A percentile compares a stretch with the other conserved stretches of the same genome.
Conservation (phyloP, 2,113 vertebrate genomes). For the Mirza zaza region DNA sequence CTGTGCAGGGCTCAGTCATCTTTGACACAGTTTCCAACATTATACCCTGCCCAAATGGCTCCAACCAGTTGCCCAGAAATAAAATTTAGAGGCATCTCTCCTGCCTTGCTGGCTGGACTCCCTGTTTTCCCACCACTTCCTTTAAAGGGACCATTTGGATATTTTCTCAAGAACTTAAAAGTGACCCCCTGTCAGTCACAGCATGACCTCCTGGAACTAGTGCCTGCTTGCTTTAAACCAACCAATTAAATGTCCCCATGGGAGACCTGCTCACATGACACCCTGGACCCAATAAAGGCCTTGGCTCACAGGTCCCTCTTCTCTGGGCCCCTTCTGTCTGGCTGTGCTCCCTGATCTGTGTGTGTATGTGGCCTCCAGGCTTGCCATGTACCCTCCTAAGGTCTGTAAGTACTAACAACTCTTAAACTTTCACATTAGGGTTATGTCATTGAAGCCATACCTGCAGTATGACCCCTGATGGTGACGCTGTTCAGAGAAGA, state of each 20-base stretch:
- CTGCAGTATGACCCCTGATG: too few species aligned
- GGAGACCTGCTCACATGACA: neutral
- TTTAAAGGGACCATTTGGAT: neutral
- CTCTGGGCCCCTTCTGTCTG: too few species aligned
- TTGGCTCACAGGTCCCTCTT: too few species aligned
- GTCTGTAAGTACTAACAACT: too few species aligned
- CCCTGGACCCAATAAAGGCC: neutral
- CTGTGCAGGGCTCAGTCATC: neutral
- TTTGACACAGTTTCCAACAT: neutral
- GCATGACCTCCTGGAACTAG: neutral
- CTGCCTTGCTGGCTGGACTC: neutral
- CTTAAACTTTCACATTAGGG: too few species aligned
- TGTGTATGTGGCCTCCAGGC: too few species aligned
- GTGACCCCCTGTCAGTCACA: neutral
- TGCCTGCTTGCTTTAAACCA: neutral
- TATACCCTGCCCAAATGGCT: neutral
- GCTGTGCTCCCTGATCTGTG: too few species aligned
- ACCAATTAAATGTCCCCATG: neutral
- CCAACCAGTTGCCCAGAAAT: neutral
- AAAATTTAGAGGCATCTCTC: neutral
- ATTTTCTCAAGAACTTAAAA: neutral
- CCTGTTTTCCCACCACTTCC: neutral
- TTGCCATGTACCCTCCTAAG: too few species aligned
- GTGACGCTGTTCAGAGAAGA: too few species aligned
- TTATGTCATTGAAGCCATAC: too few species aligned